phyloP scores from a whole-genome alignment of 2,113 vertebrate species.

The Helogale parvula region DNA sequence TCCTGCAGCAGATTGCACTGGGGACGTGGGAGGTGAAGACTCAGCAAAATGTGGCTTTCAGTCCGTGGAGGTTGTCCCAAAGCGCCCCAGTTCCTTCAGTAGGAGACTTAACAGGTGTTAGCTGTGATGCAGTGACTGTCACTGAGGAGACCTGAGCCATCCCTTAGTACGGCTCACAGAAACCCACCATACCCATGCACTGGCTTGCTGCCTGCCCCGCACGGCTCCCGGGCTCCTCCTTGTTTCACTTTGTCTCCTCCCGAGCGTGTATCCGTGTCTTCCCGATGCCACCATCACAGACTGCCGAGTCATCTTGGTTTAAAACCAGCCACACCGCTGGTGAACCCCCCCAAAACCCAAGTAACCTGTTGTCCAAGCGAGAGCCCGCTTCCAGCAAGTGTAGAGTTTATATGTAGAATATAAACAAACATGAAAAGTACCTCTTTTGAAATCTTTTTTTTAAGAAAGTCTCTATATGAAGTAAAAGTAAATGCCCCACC shows the following conservation, averaged over 20 bases:
- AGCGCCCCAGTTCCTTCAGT: not conserved
- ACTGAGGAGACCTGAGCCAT: not conserved
- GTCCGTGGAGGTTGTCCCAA: not conserved
- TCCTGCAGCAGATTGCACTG: not conserved
- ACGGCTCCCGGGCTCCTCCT: not conserved
- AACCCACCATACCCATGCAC: not conserved
- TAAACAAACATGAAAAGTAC: not conserved
- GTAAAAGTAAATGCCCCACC: not conserved
- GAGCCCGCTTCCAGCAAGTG: not conserved
- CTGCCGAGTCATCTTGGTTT: not conserved
- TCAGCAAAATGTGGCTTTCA: not conserved
- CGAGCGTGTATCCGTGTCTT: not conserved
- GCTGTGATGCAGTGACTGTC: accelerated
- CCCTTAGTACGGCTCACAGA: accelerated
- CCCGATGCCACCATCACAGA: not conserved
- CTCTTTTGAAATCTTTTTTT: not conserved
- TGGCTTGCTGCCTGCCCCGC: not conserved
- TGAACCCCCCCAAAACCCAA: not conserved
- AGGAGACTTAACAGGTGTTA: not conserved
- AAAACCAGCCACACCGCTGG: not conserved
- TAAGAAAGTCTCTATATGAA: not conserved
- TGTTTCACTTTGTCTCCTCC: not conserved
- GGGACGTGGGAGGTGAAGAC: not conserved
- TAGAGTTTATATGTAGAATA: too few species aligned
- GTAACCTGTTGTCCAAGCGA: not conserved